Base-by-base conservation (phyloP, 2,888 invertebrate genomes). In the Amphipoea lucens region DNA sequence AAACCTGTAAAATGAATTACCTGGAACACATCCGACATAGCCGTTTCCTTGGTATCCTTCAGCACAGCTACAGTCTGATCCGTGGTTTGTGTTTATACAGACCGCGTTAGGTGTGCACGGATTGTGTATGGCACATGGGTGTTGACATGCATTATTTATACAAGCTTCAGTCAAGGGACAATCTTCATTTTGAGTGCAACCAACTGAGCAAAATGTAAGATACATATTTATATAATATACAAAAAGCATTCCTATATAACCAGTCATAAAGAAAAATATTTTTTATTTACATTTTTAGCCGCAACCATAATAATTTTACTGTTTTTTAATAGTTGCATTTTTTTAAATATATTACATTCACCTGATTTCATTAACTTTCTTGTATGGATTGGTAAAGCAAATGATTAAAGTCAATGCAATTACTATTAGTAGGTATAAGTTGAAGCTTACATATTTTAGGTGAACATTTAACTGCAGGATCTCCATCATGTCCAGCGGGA, bases 31-130 rank as follows among this genome's bases (percentile, higher is more conserved):
- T 91, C 98, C 98, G 70, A 98, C 97, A 91, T 98, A 98, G 91
- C 98, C 98, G 92, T 99, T 98, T 93, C 99, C 99, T 94, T 98
- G 98, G 94, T 97, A 99, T 87, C 98, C 98, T 95, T 98, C 98
- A 69, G 97, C 97, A 92, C 99, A 99, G 93, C 98, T 98, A 95
- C 99, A 99, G 92, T 98, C 98, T 45, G 98, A 98, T 87, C 98
- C 98, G 93, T 99, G 99, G 91, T 98, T 98, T 75, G 98, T 98
- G 95, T 99, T 99, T 95, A 98, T 98, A 96, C 99, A 99, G 87
- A 98, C 97, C 78, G 99, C 98, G 94, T 98, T 98, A 90, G 97
- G 97, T 88, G 98, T 98, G 93, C 99, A 99, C 76, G 99, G 99
- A 93, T 98, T 98, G 93, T 98, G 98, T 91, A 98, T 97, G 93